Percentiles rank a stretch among this genome's conserved stretches.
These are phyloP conservation scores for Zoanthus sansibaricus DNA, from an alignment of 92 coral and sea anemone species.

Conservation along the genomic window DNA sequence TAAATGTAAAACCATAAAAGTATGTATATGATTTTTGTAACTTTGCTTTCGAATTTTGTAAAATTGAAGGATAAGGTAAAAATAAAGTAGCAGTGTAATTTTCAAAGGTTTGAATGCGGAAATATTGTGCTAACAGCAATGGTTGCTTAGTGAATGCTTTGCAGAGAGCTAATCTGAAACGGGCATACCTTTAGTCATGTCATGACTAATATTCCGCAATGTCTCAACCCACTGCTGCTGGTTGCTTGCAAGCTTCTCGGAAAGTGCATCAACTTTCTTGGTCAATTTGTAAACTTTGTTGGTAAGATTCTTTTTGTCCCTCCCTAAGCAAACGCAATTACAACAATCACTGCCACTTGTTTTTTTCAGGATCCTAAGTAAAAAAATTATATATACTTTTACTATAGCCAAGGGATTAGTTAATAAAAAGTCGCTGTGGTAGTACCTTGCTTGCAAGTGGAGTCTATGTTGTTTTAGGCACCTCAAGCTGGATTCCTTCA, in stretches of 20 bases:
- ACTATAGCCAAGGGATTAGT: neutral
- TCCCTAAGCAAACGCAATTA: no score
- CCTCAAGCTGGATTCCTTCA: slow-evolving; percentile 1
- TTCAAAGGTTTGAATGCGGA: neutral
- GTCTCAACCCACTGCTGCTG: slow-evolving; percentile 17
- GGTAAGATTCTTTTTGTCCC: no score
- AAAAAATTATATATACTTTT: neutral
- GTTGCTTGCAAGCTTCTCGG: slow-evolving; percentile 8
- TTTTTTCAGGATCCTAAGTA: neutral
- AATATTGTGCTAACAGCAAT: slow-evolving; percentile 11
- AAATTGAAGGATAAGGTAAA: no score
- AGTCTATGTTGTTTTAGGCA: neutral
- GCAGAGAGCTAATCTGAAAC: neutral
- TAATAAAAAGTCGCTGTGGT: neutral
- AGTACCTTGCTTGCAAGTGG: slow-evolving; percentile 20
- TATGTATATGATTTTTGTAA: no score
- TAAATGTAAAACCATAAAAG: no score
- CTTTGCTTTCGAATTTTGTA: no score
- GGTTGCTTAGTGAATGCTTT: slow-evolving; percentile 7
- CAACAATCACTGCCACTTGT: no score
- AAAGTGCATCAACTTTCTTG: neutral
- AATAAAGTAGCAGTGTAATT: no score
- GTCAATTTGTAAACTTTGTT: neutral
- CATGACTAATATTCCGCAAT: neutral
- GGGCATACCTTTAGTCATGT: slow-evolving; percentile 11